These are phyloP conservation scores for Streblospio benedicti DNA, from an alignment of 1,140 invertebrate genomes.

Conservation along the genomic window DNA sequence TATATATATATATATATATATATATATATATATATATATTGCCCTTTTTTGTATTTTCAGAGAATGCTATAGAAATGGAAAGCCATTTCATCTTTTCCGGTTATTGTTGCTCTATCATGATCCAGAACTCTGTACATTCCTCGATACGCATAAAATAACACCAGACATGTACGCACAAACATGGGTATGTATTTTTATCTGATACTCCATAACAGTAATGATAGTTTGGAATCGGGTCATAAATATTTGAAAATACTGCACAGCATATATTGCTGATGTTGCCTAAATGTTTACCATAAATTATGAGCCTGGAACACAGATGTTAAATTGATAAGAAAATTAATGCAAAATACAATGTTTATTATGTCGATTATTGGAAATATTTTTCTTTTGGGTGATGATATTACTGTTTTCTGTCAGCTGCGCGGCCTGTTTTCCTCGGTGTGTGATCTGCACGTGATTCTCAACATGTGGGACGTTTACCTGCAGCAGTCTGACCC, in stretches of 20 bases:
- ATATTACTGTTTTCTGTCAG: no score
- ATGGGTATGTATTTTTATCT: constrained; percentile 57
- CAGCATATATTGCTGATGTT: no score
- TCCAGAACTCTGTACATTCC: constrained; percentile 88
- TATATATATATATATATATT: no score
- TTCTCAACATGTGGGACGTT: constrained; percentile 90
- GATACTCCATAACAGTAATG: background rate
- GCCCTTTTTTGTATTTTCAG: no score
- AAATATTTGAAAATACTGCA: background rate
- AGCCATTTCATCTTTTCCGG: constrained; percentile 57
- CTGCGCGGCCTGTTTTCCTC: constrained; percentile 82
- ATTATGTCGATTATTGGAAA: no score
- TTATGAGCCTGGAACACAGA: no score
- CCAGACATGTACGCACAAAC: constrained; percentile 80
- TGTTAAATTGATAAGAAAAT: no score
- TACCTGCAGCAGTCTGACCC: constrained; percentile 93
- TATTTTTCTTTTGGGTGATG: no score
- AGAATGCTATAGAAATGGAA: constrained; percentile 51
- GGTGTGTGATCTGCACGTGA: constrained; percentile 74
- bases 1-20: no score
- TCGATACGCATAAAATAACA: constrained; percentile 90
- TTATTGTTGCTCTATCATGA: constrained; percentile 93
- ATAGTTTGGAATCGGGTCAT: no score
- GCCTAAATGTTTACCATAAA: background rate
- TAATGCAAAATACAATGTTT: no score